These are phyloP conservation scores for Podarcis lilfordi DNA, from an alignment of 2,797 vertebrate species.

Conservation along the genomic window DNA sequence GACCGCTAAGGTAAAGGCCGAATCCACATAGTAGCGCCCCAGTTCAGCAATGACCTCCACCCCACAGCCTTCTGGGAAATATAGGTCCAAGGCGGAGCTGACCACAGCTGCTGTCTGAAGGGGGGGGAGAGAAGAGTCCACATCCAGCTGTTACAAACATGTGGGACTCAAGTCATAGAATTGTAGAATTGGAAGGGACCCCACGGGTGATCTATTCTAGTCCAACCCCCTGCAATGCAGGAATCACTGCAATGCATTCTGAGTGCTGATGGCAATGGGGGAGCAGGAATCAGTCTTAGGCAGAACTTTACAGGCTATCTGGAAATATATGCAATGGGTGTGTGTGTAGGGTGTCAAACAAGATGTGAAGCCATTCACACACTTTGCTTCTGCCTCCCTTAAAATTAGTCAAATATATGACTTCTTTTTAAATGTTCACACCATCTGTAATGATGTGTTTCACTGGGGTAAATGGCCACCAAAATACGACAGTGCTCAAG, in stretches of 20 bases:
- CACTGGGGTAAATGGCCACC: not conserved
- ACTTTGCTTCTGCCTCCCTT: not conserved
- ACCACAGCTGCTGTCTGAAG: slow-evolving; percentile 73
- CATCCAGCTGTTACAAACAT: accelerated
- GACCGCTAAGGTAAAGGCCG: slow-evolving; percentile 80
- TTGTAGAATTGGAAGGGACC: too few species aligned
- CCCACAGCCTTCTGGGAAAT: slow-evolving; percentile 80
- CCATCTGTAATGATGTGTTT: not conserved
- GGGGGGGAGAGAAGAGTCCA: not conserved
- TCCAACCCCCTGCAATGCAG: too few species aligned
- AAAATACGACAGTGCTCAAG: not conserved
- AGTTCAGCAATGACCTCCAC: slow-evolving; percentile 81
- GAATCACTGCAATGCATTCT: too few species aligned
- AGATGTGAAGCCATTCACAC: not conserved
- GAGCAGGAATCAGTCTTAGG: too few species aligned
- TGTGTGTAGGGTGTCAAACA: not conserved
- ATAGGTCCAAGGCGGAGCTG: slow-evolving; percentile 79
- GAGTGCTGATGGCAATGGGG: too few species aligned
- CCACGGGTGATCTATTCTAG: too few species aligned
- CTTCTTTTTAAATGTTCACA: not conserved
- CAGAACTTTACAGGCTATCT: not conserved
- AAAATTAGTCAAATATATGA: not conserved
- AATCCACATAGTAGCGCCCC: slow-evolving; percentile 81
- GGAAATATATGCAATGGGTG: not conserved
- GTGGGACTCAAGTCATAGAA: too few species aligned